Conservation (phyloP, 2,888 invertebrate genomes). For the Magallana nippona region DNA sequence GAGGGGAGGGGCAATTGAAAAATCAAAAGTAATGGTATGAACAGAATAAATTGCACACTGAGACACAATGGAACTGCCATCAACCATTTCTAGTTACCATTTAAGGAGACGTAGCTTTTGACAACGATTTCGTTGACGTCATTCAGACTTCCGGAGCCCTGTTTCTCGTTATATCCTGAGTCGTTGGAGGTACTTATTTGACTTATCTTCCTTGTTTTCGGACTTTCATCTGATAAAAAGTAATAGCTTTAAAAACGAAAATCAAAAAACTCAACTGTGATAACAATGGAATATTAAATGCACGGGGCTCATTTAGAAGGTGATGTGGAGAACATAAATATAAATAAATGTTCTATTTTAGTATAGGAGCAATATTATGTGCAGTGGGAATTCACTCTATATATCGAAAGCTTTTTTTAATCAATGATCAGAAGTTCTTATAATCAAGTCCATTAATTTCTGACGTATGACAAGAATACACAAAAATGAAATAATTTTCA, state of each 20-base stretch:
- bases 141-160: conserved; percentile 48
- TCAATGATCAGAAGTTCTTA: neutral
- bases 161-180: conserved; percentile 62
- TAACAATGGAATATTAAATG: neutral
- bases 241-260: neutral
- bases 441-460: no score
- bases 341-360: neutral
- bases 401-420: neutral
- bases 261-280: neutral
- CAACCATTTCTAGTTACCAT: conserved; percentile 49
- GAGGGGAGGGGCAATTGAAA: no score
- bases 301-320: no score
- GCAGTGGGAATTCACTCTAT: no score
- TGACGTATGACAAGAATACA: no score
- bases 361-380: neutral
- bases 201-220: conserved; percentile 59
- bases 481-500: no score
- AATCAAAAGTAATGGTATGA: no score
- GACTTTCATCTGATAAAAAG: neutral
- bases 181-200: conserved; percentile 62
- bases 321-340: no score
- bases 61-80: no score
- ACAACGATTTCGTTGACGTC: conserved; percentile 47
- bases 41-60: no score
- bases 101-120: conserved; percentile 49